Evolutionary conservation across 2,113 vertebrate genomes (phyloP).

Genomic region (Gambusia affinis): DNA sequence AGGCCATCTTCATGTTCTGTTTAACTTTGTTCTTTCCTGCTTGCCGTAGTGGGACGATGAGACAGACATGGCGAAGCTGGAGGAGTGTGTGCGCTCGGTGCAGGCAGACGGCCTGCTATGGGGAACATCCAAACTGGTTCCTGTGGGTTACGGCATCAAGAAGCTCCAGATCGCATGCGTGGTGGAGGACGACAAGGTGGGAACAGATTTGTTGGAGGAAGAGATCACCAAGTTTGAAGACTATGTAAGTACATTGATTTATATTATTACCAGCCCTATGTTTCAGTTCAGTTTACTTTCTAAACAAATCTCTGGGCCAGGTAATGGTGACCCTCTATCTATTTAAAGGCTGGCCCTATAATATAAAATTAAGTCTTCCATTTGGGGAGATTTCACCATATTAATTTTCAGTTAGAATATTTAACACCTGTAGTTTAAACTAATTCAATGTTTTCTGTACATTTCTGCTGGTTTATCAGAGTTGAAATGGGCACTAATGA

Average conservation of each 20-base stretch:
- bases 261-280: no score
- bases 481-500: neutral
- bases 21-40: neutral
- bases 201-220: conserved; percentile 93
- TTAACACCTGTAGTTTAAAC: neutral
- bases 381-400: neutral
- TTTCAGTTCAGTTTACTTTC: no score
- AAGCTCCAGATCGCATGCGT: conserved; percentile 97
- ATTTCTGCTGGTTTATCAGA: neutral
- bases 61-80: conserved; percentile 94
- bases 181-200: conserved; percentile 96
- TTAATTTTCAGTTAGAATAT: neutral
- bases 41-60: conserved; percentile 91
- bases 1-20: neutral
- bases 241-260: conserved; percentile 82
- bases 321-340: neutral
- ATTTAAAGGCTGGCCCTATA: neutral
- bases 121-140: conserved; percentile 93
- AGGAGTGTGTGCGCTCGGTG: conserved; percentile 89
- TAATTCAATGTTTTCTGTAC: no score
- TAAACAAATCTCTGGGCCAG: neutral
- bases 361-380: neutral
- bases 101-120: conserved; percentile 89
- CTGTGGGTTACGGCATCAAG: conserved; percentile 93
- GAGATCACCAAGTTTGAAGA: conserved; percentile 97